phyloP scores from a whole-genome alignment of 2,113 vertebrate genomes.

The Crocuta crocuta region DNA sequence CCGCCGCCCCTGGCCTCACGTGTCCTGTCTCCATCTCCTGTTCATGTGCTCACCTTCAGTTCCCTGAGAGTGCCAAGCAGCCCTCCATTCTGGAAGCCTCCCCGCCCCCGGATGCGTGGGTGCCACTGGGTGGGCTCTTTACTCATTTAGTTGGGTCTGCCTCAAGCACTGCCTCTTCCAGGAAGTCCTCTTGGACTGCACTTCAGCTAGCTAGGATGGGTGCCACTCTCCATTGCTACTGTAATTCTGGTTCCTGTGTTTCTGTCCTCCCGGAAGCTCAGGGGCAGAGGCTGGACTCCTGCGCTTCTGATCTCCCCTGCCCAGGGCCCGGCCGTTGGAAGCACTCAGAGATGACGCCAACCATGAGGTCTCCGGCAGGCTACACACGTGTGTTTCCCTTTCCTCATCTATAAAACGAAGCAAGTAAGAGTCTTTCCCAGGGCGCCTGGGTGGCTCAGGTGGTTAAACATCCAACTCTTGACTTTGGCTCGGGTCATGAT shows the following conservation, averaged over 20 bases:
- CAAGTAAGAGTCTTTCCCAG: neutral
- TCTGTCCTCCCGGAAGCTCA: neutral
- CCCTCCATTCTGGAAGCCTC: neutral
- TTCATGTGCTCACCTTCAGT: neutral
- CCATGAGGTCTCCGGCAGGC: accelerated
- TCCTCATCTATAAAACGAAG: neutral
- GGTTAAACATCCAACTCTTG: no score
- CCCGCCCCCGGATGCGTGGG: neutral
- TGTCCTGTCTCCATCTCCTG: neutral
- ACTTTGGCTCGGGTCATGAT: no score
- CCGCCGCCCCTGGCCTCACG: neutral
- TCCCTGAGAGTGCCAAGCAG: neutral
- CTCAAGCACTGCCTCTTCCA: neutral
- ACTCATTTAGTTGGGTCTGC: neutral
- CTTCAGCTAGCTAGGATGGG: neutral
- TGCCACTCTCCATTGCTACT: neutral
- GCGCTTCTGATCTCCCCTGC: neutral
- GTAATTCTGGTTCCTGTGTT: neutral
- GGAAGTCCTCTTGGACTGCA: neutral
- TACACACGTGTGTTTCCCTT: neutral
- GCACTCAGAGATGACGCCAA: no score
- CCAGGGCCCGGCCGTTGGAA: neutral
- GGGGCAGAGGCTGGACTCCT: neutral
- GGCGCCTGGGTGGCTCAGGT: neutral
- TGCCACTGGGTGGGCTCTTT: neutral